These are phyloP conservation scores for Pelochelys cantorii DNA, from an alignment of 2,797 vertebrate genomes.

Conservation along the genomic window DNA sequence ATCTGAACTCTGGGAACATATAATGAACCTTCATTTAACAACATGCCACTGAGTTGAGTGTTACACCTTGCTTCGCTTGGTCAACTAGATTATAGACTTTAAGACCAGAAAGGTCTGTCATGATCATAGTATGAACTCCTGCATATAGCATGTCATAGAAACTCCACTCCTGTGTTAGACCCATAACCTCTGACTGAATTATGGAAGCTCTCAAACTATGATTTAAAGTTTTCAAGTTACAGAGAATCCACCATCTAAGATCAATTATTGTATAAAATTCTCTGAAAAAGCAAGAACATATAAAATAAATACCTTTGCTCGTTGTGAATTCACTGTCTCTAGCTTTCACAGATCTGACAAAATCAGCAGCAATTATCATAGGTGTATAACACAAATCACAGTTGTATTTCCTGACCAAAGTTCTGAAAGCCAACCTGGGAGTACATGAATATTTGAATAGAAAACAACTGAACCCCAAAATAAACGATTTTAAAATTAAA, in stretches of 20 bases:
- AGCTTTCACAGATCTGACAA: slow-evolving; percentile 94
- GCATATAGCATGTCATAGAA: neutral
- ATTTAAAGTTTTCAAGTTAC: neutral
- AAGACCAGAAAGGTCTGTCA: neutral
- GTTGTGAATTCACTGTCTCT: slow-evolving; percentile 98
- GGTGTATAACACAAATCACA: slow-evolving; percentile 98
- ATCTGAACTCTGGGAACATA: neutral
- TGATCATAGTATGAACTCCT: neutral
- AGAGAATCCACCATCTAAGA: neutral
- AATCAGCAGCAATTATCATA: slow-evolving; percentile 97
- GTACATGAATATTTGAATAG: slow-evolving; percentile 49
- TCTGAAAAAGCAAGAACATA: neutral
- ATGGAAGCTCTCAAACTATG: neutral
- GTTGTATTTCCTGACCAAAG: slow-evolving; percentile 92
- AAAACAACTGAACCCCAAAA: neutral
- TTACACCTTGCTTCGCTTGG: neutral
- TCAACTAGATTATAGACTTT: neutral
- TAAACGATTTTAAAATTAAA: neutral
- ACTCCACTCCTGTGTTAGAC: neutral
- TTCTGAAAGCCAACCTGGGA: slow-evolving; percentile 92
- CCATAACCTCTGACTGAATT: neutral
- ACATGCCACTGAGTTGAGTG: too few species aligned
- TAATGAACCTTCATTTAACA: neutral
- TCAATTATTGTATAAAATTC: neutral
- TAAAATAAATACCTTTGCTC: slow-evolving; percentile 83